Evolutionary conservation across 2,888 invertebrate species (phyloP).

Genomic region (Uropetala carovei): DNA sequence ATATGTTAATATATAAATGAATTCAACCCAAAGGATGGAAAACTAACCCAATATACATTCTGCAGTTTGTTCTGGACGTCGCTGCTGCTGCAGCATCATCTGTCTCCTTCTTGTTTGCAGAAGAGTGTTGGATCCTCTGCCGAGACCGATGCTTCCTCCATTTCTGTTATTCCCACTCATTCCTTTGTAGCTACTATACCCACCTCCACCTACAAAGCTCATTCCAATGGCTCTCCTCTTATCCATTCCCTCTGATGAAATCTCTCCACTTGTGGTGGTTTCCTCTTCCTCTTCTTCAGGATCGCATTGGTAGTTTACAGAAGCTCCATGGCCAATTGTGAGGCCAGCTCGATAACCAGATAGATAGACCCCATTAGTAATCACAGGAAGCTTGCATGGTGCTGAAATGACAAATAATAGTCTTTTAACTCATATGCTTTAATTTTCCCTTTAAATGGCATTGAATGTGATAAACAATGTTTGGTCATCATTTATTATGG

Average conservation of each 20-base stretch:
- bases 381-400: slow-evolving; percentile 83
- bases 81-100: slow-evolving; percentile 44
- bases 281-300: slow-evolving; percentile 72
- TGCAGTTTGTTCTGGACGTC: slow-evolving; percentile 48
- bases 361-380: slow-evolving; percentile 84
- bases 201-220: slow-evolving; percentile 44
- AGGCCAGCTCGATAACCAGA: slow-evolving; percentile 87
- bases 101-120: slow-evolving; percentile 49
- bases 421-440: no score
- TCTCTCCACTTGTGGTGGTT: slow-evolving; percentile 23
- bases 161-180: slow-evolving; percentile 46
- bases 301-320: slow-evolving; percentile 86
- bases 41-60: slow-evolving; percentile 45
- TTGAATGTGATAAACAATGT: no score
- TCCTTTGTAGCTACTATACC: slow-evolving; percentile 53
- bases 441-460: no score
- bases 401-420: slow-evolving; percentile 74
- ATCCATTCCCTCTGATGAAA: slow-evolving; percentile 29
- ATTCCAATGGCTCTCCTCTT: slow-evolving; percentile 50
- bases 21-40: background rate
- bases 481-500: no score
- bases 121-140: slow-evolving; percentile 44
- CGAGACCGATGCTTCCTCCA: slow-evolving; percentile 52
- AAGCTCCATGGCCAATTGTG: slow-evolving; percentile 88
- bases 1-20: background rate